Evolutionary conservation across 2,113 vertebrate species (phyloP).

Genomic region (Caracal caracal): DNA sequence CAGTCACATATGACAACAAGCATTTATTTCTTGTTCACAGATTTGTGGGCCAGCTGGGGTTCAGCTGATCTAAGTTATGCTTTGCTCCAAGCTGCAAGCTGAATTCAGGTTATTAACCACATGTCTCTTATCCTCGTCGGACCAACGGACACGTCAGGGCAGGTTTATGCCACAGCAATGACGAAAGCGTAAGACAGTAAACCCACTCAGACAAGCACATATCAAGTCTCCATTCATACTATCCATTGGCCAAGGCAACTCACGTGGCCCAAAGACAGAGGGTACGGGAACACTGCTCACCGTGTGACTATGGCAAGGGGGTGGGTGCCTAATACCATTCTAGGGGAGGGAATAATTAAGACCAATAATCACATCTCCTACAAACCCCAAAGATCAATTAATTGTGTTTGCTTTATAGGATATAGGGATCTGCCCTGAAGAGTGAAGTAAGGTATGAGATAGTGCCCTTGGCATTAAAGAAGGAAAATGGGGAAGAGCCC

Average conservation of each 20-base stretch:
- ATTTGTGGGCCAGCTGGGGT: neutral
- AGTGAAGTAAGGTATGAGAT: neutral
- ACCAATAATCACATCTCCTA: neutral
- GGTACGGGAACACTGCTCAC: neutral
- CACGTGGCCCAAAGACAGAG: neutral
- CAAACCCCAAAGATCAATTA: neutral
- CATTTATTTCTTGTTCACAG: neutral
- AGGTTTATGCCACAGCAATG: neutral
- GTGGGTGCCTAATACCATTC: neutral
- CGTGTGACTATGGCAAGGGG: neutral
- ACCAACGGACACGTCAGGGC: neutral
- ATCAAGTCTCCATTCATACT: neutral
- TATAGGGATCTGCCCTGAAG: neutral
- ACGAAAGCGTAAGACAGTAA: neutral
- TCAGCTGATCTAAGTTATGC: neutral
- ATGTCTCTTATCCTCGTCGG: neutral
- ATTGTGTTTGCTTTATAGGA: neutral
- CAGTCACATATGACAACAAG: neutral
- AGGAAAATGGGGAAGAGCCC: neutral
- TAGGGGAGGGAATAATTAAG: neutral
- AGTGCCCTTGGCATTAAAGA: neutral
- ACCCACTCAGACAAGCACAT: neutral
- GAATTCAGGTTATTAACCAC: neutral
- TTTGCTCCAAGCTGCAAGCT: neutral
- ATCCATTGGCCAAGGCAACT: neutral